phyloP scores from a whole-genome alignment of 2,888 invertebrate species.

The Trichacis sp. region DNA sequence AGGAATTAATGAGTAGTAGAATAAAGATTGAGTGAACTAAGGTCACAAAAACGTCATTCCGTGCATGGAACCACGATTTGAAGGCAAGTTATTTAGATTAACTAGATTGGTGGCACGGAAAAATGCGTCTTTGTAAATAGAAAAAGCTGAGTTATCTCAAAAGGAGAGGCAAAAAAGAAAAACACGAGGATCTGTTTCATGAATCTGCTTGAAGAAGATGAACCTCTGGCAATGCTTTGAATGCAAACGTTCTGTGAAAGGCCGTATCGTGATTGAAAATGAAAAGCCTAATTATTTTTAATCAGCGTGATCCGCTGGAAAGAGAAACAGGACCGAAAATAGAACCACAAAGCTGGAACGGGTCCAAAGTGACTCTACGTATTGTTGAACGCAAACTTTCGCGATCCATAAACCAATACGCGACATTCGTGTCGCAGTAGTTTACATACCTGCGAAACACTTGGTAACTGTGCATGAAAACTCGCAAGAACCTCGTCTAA shows the following conservation, averaged over 20 bases:
- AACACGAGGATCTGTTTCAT: constrained; percentile 50
- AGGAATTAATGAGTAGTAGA: constrained; percentile 7
- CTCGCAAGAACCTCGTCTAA: constrained; percentile 5
- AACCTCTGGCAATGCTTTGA: too few species aligned
- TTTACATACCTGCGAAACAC: constrained; percentile 7
- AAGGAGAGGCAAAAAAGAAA: constrained; percentile 15
- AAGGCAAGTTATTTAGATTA: constrained; percentile 63
- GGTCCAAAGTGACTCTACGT: constrained; percentile 1
- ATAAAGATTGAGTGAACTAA: constrained; percentile 12
- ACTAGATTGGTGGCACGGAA: constrained; percentile 48
- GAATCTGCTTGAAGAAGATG: too few species aligned
- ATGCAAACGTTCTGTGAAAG: too few species aligned
- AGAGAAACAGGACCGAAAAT: too few species aligned
- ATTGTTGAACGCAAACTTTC: constrained; percentile 10
- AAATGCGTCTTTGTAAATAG: constrained; percentile 1
- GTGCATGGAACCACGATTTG: constrained; percentile 40
- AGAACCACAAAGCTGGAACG: too few species aligned
- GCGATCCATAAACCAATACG: constrained; percentile 6
- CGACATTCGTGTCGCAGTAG: constrained; percentile 8
- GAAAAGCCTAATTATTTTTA: too few species aligned
- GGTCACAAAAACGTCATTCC: constrained; percentile 12
- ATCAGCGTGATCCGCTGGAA: too few species aligned
- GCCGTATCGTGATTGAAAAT: too few species aligned
- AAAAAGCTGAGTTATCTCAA: constrained; percentile 7
- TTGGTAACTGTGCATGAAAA: constrained; percentile 6